Evolutionary conservation across 30 jellyfish, hydroid and myxozoan genomes (phyloP).

Genomic region (Phacellophora camtschatica): DNA sequence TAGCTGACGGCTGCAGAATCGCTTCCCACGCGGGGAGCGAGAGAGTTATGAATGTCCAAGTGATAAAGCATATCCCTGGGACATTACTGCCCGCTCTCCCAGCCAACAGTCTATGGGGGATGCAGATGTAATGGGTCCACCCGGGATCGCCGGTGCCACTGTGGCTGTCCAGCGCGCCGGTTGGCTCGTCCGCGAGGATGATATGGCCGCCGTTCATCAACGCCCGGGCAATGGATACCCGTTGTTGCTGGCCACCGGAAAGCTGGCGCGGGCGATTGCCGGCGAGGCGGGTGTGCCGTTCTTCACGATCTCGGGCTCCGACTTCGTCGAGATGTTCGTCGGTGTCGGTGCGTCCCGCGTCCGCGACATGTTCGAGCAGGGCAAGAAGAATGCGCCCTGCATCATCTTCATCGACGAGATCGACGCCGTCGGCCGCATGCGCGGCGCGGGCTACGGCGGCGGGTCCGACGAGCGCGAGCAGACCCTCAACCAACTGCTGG

Average conservation of each 20-base stretch:
- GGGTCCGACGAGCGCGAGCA: constrained; percentile 22
- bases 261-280: constrained; percentile 8
- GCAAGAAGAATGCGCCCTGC: constrained; percentile 19
- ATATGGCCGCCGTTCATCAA: no score
- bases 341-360: constrained; percentile 22
- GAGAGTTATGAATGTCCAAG: no score
- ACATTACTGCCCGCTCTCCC: no score
- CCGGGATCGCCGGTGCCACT: no score
- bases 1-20: no score
- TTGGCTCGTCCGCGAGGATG: no score
- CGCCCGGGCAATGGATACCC: no score
- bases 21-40: no score
- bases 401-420: constrained; percentile 17
- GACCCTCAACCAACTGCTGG: constrained; percentile 19
- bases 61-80: no score
- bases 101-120: no score
- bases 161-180: no score
- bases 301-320: constrained; percentile 24
- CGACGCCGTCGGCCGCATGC: constrained; percentile 27
- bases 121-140: no score
- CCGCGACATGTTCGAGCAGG: constrained; percentile 18
- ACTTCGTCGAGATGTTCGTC: constrained; percentile 20
- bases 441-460: constrained; percentile 23
- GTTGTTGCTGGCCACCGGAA: constrained; percentile 63
- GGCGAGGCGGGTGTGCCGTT: constrained; percentile 23